Conservation (phyloP, 2,888 invertebrate species). For the Lasioglossum malachurum region DNA sequence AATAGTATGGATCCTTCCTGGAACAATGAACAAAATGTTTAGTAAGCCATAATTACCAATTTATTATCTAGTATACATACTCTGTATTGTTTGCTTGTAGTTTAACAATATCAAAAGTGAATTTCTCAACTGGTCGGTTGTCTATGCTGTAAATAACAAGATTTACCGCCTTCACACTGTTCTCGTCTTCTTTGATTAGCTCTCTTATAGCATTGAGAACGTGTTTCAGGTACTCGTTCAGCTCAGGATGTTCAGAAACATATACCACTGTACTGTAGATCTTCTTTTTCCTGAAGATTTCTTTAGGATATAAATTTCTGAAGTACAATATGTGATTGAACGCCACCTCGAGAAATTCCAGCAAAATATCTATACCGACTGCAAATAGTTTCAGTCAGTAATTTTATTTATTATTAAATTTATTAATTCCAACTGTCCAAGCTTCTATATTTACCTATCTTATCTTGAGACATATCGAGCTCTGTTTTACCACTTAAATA, state of each 20-base stretch:
- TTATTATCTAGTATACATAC: constrained; percentile 71
- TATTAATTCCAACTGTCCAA: background rate
- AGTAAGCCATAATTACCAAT: background rate
- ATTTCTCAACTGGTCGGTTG: constrained; percentile 84
- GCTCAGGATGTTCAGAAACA: constrained; percentile 88
- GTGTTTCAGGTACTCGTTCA: constrained; percentile 86
- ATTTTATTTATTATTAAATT: background rate
- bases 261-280: constrained; percentile 88
- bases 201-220: constrained; percentile 74
- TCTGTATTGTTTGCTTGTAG: constrained; percentile 71
- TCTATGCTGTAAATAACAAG: constrained; percentile 86
- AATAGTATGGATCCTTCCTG: constrained; percentile 87
- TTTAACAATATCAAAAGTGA: constrained; percentile 84
- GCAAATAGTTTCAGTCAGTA: constrained; percentile 36
- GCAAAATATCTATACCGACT: constrained; percentile 87
- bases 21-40: constrained; percentile 7
- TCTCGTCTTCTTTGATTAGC: constrained; percentile 85
- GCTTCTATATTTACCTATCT: constrained; percentile 63
- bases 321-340: constrained; percentile 88
- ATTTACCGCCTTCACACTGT: constrained; percentile 86
- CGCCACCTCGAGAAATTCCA: constrained; percentile 89
- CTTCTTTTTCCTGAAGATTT: constrained; percentile 88
- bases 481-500: background rate
- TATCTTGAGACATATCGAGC: constrained; percentile 69
- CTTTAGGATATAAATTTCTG: constrained; percentile 88